phyloP scores from a whole-genome alignment of 2,113 vertebrate species.

The Lucifuga dentata region DNA sequence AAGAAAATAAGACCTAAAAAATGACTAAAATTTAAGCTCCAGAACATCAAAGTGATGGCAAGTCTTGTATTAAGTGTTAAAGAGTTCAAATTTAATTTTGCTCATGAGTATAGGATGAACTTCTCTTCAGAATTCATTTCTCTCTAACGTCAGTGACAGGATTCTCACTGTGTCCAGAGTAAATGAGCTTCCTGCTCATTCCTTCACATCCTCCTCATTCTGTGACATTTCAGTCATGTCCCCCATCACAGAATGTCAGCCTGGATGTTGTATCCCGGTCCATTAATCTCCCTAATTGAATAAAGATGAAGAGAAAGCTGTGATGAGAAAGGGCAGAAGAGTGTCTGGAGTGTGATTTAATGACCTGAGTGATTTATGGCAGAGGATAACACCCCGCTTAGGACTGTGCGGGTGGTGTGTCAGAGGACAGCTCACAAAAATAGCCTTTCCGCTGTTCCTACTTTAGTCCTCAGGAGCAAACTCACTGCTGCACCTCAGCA shows the following conservation, averaged over 20 bases:
- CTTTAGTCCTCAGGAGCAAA: slow-evolving; percentile 34
- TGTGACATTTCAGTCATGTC: slow-evolving; percentile 68
- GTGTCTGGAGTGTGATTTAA: slow-evolving; percentile 73
- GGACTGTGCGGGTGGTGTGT: slow-evolving; percentile 59
- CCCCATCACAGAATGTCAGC: slow-evolving; percentile 61
- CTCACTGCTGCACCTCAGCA: slow-evolving; percentile 66
- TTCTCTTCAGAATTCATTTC: neutral
- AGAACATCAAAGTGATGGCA: too few relatives aligned
- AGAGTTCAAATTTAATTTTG: too few relatives aligned
- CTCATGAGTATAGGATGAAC: too few relatives aligned
- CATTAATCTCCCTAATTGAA: slow-evolving; percentile 76
- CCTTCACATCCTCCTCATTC: slow-evolving; percentile 36
- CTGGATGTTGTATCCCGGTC: slow-evolving; percentile 47
- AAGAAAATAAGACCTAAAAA: too few relatives aligned
- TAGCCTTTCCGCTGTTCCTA: slow-evolving; percentile 44
- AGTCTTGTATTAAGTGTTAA: too few relatives aligned
- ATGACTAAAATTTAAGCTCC: too few relatives aligned
- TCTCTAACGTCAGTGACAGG: too few relatives aligned
- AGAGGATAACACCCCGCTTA: slow-evolving; percentile 57
- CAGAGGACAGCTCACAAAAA: slow-evolving; percentile 74
- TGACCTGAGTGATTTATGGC: slow-evolving; percentile 77
- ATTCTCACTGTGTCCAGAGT: slow-evolving; percentile 43
- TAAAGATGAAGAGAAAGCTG: slow-evolving; percentile 75
- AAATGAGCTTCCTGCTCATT: slow-evolving; percentile 29
- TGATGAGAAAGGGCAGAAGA: slow-evolving; percentile 74